A percentile compares a stretch with the other conserved stretches of the same genome.
Evolutionary conservation across 2,888 invertebrate species (phyloP).

Genomic region (Heliconius aoede): DNA sequence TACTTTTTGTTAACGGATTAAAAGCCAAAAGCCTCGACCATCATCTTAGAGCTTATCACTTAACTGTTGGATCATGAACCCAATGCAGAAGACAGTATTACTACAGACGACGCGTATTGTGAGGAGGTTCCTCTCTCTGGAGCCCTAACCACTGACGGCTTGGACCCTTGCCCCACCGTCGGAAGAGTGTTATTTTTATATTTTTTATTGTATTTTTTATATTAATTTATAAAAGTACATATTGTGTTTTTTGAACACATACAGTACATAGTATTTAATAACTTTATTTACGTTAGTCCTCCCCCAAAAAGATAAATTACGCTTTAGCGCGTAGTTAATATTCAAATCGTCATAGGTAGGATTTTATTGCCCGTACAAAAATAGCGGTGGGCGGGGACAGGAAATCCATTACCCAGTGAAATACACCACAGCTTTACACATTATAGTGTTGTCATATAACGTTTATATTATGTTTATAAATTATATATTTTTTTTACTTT

Average conservation of each 20-base stretch:
- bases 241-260: background rate
- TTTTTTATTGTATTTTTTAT: no score
- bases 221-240: background rate
- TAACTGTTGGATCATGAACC: no score
- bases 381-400: constrained; percentile 63
- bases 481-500: background rate
- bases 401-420: constrained; percentile 68
- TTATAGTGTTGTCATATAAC: constrained; percentile 41
- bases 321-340: constrained; percentile 25
- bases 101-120: no score
- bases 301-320: constrained; percentile 31
- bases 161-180: no score
- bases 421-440: constrained; percentile 48
- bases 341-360: constrained; percentile 31
- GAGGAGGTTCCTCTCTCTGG: no score
- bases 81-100: no score
- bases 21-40: no score
- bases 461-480: no score
- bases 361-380: constrained; percentile 50
- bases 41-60: no score
- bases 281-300: constrained; percentile 9
- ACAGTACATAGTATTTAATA: background rate
- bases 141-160: no score
- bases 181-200: no score
- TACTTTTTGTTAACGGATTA: no score